Base-by-base conservation (phyloP, 1,140 invertebrate genomes). In the Drosophila rufa region DNA sequence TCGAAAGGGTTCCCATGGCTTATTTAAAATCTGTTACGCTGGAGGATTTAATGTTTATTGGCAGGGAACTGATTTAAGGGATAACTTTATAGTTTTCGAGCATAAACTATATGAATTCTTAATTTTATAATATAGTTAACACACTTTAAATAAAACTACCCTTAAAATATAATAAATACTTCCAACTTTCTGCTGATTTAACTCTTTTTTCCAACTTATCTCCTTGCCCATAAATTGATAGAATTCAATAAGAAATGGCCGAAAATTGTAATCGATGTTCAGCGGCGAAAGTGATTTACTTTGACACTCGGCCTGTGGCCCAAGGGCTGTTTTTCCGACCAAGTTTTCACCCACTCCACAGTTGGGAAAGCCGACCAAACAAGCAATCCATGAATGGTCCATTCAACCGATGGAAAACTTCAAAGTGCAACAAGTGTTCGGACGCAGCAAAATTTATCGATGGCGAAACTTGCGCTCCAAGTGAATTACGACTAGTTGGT, bases 401-500 rank as follows among this genome's bases (percentile, higher is more conserved):
- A 64, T 40, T 60, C 58, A 66, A 61, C 53, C 46, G 60, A 48
- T 45, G 60, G 15, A 55, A 45, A 82, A 48, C 53, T 67, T 40
- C 27, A 59, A 60, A 74, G 74, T 65, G 85, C 85, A 89, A 89
- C 85, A 89, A 89, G 85, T 89, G 85, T 74, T 89, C 62, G 79
- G 75, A 66, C 61, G 64, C 62, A 40, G 73, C 55, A 70, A 79
- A 89, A 89, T 89, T 89, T 89, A 89, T 89, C 59, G 85, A 81
- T 74, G 78, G 75, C 68, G 75, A 75, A 87, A 90, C 78, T 89
- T 89, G 66, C 45, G 45, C 80, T 85, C 70, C 73, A 71, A 85
- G 85, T 89, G 79, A 89, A 85, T 89, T 89, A 89, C 85, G 85
- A 79, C 84, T 89, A 87, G 80, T 89, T 89, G 51, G 70, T 42